Evolutionary conservation across 2,797 vertebrate species (phyloP).

Genomic region (Rachycentron canadum): DNA sequence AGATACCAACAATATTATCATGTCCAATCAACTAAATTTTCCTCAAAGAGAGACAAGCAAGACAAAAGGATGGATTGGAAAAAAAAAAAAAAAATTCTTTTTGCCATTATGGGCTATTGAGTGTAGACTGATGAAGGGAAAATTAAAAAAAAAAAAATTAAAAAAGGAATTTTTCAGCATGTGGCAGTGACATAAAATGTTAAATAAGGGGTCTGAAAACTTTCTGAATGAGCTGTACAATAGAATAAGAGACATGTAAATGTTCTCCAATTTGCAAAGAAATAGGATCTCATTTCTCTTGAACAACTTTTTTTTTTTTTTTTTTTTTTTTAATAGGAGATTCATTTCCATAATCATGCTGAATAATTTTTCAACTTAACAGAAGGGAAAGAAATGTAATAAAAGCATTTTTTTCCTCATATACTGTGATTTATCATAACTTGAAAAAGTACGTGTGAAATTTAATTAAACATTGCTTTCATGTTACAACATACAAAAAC

Average conservation of each 20-base stretch:
- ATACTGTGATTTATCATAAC: background rate
- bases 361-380: constrained; percentile 6
- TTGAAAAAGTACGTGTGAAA: constrained; percentile 24
- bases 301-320: constrained; percentile 23
- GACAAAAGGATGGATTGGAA: too few relatives aligned
- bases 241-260: background rate
- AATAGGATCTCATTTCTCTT: background rate
- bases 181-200: too few relatives aligned
- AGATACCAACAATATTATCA: too few relatives aligned
- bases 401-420: constrained; percentile 5
- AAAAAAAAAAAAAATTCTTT: background rate
- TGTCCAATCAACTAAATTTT: background rate
- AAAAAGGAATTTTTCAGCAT: too few relatives aligned
- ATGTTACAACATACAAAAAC: background rate
- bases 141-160: too few relatives aligned
- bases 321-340: constrained; percentile 28
- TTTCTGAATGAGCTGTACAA: background rate
- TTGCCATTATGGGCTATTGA: too few relatives aligned
- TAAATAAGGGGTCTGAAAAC: background rate
- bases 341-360: constrained; percentile 12
- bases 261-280: constrained; percentile 9
- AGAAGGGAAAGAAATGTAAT: background rate
- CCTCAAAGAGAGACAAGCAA: too few relatives aligned
- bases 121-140: too few relatives aligned
- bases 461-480: constrained; percentile 30